Percentiles rank a stretch among this genome's conserved stretches.
These are phyloP conservation scores for Regulus satrapa DNA, from an alignment of 2,113 vertebrate genomes.

Conservation along the genomic window DNA sequence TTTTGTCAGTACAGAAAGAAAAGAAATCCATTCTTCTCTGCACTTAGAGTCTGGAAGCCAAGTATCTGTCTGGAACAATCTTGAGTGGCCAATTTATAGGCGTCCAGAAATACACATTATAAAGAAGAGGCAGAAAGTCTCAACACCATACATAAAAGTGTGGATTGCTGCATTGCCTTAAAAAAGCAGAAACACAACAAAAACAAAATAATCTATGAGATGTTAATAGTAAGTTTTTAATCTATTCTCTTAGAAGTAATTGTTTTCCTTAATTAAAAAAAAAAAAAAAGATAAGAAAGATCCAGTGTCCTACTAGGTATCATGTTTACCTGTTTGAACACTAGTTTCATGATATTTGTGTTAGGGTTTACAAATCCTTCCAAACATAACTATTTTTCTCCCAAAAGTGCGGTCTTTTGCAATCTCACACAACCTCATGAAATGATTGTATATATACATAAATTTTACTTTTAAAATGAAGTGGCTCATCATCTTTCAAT, in stretches of 20 bases:
- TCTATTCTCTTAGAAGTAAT: background rate
- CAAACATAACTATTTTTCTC: background rate
- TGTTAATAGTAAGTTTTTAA: background rate
- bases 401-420: background rate
- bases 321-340: background rate
- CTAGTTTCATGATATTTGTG: background rate
- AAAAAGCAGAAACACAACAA: background rate
- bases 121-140: background rate
- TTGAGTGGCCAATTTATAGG: background rate
- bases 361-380: background rate
- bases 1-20: slow-evolving; percentile 33
- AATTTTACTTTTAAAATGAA: background rate
- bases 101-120: background rate
- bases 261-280: background rate
- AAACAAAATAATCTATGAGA: background rate
- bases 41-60: background rate
- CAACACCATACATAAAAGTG: background rate
- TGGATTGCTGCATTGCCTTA: background rate
- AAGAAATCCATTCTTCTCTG: slow-evolving; percentile 5
- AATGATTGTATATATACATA: background rate
- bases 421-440: background rate
- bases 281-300: background rate
- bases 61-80: background rate
- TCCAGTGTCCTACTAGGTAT: background rate
- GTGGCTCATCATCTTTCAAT: background rate